Evolutionary conservation across 1,140 invertebrate species (phyloP).

Genomic region (Drosophila bifasciata): DNA sequence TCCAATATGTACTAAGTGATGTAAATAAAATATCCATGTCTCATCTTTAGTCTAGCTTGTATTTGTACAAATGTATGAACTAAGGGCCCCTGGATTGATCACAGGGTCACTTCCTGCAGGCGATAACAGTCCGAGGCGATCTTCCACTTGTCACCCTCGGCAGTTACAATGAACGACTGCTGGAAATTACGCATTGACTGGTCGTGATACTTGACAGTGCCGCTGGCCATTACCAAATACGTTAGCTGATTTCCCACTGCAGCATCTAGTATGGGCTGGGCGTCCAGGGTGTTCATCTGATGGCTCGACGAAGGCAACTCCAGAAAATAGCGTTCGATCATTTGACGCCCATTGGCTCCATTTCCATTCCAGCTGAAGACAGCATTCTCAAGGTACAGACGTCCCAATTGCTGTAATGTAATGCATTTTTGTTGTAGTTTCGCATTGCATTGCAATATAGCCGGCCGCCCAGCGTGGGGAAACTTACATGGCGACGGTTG

Average conservation of each 20-base stretch:
- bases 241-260: slow-evolving; percentile 88
- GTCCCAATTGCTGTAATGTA: slow-evolving; percentile 87
- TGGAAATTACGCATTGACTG: slow-evolving; percentile 87
- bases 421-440: neutral
- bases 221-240: slow-evolving; percentile 90
- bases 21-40: slow-evolving; percentile 33
- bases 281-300: slow-evolving; percentile 89
- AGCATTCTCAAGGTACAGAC: slow-evolving; percentile 92
- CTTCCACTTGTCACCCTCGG: slow-evolving; percentile 94
- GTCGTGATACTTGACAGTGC: slow-evolving; percentile 88
- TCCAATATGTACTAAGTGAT: slow-evolving; percentile 15
- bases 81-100: neutral
- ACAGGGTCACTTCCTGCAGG: slow-evolving; percentile 86
- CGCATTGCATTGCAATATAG: slow-evolving; percentile 17
- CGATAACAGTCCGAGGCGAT: slow-evolving; percentile 93
- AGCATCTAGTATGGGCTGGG: slow-evolving; percentile 90
- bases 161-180: slow-evolving; percentile 93
- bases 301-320: slow-evolving; percentile 90
- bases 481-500: slow-evolving; percentile 91
- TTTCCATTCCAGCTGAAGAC: slow-evolving; percentile 94
- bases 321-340: slow-evolving; percentile 91
- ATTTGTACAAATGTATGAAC: neutral
- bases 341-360: slow-evolving; percentile 88
- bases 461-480: neutral
- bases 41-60: slow-evolving; percentile 16